Conservation (phyloP, 2,113 vertebrate genomes). For the Pholis gunnellus region DNA sequence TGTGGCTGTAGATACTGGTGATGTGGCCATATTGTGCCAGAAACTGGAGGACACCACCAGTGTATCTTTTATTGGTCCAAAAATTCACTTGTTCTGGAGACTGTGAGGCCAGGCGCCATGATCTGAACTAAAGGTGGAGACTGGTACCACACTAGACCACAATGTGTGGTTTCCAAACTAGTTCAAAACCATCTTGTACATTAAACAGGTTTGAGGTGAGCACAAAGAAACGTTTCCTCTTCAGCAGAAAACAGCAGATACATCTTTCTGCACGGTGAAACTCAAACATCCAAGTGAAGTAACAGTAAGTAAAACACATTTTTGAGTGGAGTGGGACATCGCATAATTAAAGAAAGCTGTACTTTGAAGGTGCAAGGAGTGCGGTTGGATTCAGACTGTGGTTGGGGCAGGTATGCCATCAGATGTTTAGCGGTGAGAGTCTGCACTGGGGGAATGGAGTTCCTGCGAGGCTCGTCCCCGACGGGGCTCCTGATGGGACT, state of each 20-base stretch:
- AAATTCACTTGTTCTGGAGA: too few relatives aligned
- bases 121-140: too few relatives aligned
- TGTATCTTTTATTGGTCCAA: neutral
- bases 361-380: constrained; percentile 81
- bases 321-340: neutral
- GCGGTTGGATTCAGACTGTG: constrained; percentile 56
- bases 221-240: neutral
- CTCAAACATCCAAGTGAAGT: neutral
- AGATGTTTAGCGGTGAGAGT: constrained; percentile 82
- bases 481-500: constrained; percentile 39
- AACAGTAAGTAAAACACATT: neutral
- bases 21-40: neutral
- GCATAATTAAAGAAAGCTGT: neutral
- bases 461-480: constrained; percentile 73
- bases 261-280: neutral
- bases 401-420: constrained; percentile 82
- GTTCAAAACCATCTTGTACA: neutral
- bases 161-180: neutral
- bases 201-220: neutral
- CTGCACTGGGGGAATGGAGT: constrained; percentile 80
- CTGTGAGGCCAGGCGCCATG: too few relatives aligned
- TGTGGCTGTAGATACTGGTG: neutral
- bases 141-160: neutral
- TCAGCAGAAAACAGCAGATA: neutral
- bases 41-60: neutral